Evolutionary conservation across 2,113 vertebrate genomes (phyloP).

Genomic region (Uropsilus gracilis): DNA sequence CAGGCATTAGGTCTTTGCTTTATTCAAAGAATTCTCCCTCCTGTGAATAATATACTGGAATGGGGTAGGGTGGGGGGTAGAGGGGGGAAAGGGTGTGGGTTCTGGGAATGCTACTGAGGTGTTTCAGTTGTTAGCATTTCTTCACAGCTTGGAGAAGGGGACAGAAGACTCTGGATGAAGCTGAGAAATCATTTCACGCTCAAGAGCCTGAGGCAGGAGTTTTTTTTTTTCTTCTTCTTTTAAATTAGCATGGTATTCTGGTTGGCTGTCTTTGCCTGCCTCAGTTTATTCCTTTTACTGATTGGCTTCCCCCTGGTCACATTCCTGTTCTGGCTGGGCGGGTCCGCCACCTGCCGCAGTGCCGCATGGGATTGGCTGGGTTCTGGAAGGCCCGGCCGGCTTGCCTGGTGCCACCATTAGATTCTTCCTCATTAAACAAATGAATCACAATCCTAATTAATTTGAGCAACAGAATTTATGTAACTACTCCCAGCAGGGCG

Average conservation of each 20-base stretch:
- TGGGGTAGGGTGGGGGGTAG: not conserved
- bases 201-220: not conserved
- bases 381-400: not conserved
- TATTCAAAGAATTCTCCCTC: not conserved
- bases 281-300: not conserved
- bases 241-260: not conserved
- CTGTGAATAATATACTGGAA: not conserved
- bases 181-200: not conserved
- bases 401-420: slow-evolving; percentile 42
- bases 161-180: not conserved
- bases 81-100: not conserved
- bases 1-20: not conserved
- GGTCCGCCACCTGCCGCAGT: slow-evolving; percentile 41
- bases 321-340: slow-evolving; percentile 49
- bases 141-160: not conserved
- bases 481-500: slow-evolving; percentile 84
- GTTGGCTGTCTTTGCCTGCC: not conserved
- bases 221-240: fast-evolving
- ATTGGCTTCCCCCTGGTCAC: slow-evolving; percentile 32
- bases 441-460: slow-evolving; percentile 85
- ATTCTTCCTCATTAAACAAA: slow-evolving; percentile 86
- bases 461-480: slow-evolving; percentile 84
- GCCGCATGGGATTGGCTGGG: slow-evolving; percentile 1
- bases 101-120: not conserved
- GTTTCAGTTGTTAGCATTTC: not conserved